Percentiles rank a stretch among this genome's conserved stretches.
These are phyloP conservation scores for Vipera ursinii DNA, from an alignment of 2,797 vertebrate genomes.

Conservation along the genomic window DNA sequence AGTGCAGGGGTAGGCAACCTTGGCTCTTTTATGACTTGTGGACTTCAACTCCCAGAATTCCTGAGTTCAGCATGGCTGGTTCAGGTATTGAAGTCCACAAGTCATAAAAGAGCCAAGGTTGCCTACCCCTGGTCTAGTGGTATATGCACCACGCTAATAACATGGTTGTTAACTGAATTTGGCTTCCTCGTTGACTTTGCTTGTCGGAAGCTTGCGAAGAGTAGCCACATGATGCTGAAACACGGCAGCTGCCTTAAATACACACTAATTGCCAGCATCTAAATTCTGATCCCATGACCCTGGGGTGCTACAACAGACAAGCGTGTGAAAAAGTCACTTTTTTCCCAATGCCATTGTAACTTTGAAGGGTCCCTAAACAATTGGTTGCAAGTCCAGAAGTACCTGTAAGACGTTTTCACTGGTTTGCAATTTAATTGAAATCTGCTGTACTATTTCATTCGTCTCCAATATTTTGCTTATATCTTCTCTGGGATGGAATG, in stretches of 20 bases:
- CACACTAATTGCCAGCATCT: background rate
- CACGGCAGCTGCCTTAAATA: background rate
- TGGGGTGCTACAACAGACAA: too few relatives aligned
- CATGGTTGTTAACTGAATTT: background rate
- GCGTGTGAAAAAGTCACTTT: background rate
- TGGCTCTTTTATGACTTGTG: too few relatives aligned
- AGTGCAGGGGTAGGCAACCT: too few relatives aligned
- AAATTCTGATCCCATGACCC: background rate
- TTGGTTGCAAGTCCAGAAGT: background rate
- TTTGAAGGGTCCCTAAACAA: background rate
- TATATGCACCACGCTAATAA: background rate
- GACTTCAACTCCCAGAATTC: too few relatives aligned
- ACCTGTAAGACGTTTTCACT: background rate
- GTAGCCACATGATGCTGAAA: background rate
- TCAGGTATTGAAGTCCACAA: too few relatives aligned
- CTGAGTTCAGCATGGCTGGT: too few relatives aligned
- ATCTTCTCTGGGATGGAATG: background rate
- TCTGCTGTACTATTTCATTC: background rate
- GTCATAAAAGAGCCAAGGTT: too few relatives aligned
- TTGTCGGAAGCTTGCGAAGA: too few relatives aligned
- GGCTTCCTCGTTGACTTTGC: too few relatives aligned
- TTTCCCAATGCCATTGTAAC: background rate
- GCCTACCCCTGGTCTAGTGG: background rate
- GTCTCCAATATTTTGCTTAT: background rate
- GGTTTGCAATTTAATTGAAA: background rate